Evolutionary conservation across 2,888 invertebrate species (phyloP).

Genomic region (Salpingus planirostris): DNA sequence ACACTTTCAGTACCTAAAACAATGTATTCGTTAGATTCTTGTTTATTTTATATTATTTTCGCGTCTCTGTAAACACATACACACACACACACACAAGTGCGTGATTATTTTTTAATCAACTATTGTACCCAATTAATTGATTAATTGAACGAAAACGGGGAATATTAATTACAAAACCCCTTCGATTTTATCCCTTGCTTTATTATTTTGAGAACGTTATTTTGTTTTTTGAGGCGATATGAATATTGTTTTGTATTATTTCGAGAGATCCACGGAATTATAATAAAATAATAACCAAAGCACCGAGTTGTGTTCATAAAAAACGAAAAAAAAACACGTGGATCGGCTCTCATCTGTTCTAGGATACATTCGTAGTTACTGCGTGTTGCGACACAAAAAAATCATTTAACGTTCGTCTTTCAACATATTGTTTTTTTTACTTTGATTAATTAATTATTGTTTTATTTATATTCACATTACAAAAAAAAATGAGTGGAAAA

Average conservation of each 20-base stretch:
- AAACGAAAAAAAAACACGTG: constrained; percentile 8
- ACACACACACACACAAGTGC: no score
- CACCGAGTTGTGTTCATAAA: constrained; percentile 41
- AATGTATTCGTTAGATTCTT: constrained; percentile 2
- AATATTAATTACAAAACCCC: constrained; percentile 37
- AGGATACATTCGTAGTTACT: no score
- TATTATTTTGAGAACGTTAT: constrained; percentile 17
- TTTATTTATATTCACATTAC: no score
- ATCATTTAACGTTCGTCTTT: no score
- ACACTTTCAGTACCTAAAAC: constrained; percentile 13
- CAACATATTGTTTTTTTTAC: no score
- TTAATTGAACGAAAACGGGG: constrained; percentile 20
- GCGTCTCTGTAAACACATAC: no score
- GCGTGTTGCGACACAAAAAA: no score
- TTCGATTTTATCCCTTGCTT: constrained; percentile 18
- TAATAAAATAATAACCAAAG: constrained; percentile 33
- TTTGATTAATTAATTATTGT: no score
- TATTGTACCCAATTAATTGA: constrained; percentile 10
- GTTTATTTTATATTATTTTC: constrained; percentile 3
- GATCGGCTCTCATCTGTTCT: no score
- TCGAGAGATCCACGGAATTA: constrained; percentile 18
- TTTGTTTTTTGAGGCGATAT: constrained; percentile 17
- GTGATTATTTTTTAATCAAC: no score
- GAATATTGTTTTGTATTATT: constrained; percentile 13
- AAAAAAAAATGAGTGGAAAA: no score